Percentiles rank a stretch among this genome's conserved stretches.
Conservation (phyloP, 2,113 vertebrate species). For the Catharus minimus region DNA sequence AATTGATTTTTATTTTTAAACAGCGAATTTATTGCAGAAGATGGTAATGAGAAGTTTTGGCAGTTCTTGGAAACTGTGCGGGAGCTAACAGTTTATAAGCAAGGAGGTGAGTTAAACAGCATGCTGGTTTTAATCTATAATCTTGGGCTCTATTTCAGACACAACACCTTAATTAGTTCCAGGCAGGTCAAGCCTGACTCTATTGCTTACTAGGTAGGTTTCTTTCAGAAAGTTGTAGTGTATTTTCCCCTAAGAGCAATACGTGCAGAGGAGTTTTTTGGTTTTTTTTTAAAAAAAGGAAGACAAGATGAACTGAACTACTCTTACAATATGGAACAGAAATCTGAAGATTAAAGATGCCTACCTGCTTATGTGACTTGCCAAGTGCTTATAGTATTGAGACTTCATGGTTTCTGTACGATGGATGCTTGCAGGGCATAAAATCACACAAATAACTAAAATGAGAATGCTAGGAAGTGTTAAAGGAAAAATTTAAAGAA, state of each 20-base stretch:
- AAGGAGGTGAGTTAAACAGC: slow-evolving; percentile 81
- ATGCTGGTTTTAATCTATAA: not conserved
- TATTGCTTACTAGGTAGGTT: not conserved
- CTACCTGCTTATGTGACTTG: fast-evolving
- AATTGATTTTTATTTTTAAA: slow-evolving; percentile 58
- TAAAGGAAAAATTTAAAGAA: not conserved
- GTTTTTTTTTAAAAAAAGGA: not conserved
- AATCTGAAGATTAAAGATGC: not conserved
- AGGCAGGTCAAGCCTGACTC: not conserved
- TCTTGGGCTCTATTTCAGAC: not conserved
- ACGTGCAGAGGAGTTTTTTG: not conserved
- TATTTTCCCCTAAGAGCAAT: not conserved
- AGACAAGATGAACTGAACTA: fast-evolving
- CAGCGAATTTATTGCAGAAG: slow-evolving; percentile 96
- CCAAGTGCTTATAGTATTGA: not conserved
- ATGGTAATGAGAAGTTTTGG: slow-evolving; percentile 96
- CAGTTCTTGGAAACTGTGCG: slow-evolving; percentile 96
- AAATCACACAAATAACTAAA: not conserved
- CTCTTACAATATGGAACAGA: not conserved
- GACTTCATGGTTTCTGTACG: not conserved
- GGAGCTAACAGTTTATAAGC: slow-evolving; percentile 91
- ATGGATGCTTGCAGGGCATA: not conserved
- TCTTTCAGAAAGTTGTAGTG: not conserved
- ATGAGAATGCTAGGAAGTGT: not conserved
- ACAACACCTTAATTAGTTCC: not conserved